phyloP scores from a whole-genome alignment of 1,140 invertebrate genomes.

The Littorina saxatilis region DNA sequence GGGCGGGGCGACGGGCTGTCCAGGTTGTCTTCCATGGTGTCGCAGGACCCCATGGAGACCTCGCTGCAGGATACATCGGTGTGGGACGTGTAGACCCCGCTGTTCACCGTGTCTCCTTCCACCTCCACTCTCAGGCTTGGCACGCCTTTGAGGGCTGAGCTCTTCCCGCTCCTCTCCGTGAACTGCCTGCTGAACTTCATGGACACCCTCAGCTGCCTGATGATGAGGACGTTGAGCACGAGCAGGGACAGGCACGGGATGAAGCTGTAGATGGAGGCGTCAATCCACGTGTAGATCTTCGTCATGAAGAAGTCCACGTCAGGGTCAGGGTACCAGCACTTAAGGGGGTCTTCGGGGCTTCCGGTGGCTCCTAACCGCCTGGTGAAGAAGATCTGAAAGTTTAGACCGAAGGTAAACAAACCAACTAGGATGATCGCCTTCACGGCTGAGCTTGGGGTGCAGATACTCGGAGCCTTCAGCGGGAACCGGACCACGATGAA shows the following conservation, averaged over 20 bases:
- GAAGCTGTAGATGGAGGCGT: conserved; percentile 45
- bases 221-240: conserved; percentile 38
- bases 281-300: conserved; percentile 42
- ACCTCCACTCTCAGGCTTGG: background rate
- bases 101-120: background rate
- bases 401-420: conserved; percentile 38
- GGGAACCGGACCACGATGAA: conserved; percentile 61
- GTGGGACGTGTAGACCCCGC: background rate
- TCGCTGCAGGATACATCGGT: background rate
- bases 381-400: conserved; percentile 38
- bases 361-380: background rate
- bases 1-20: no score
- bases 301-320: conserved; percentile 23
- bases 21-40: background rate
- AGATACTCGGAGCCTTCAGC: conserved; percentile 47
- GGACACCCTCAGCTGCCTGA: conserved; percentile 14
- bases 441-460: conserved; percentile 38
- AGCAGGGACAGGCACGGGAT: conserved; percentile 34
- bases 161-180: background rate
- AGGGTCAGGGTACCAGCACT: conserved; percentile 8
- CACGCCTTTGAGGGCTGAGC: background rate
- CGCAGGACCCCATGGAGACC: background rate
- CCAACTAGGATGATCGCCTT: conserved; percentile 37
- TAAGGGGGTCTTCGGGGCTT: background rate
- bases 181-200: conserved; percentile 21